phyloP scores from a whole-genome alignment of 2,797 vertebrate species.

The Arnoldichthys spilopterus region DNA sequence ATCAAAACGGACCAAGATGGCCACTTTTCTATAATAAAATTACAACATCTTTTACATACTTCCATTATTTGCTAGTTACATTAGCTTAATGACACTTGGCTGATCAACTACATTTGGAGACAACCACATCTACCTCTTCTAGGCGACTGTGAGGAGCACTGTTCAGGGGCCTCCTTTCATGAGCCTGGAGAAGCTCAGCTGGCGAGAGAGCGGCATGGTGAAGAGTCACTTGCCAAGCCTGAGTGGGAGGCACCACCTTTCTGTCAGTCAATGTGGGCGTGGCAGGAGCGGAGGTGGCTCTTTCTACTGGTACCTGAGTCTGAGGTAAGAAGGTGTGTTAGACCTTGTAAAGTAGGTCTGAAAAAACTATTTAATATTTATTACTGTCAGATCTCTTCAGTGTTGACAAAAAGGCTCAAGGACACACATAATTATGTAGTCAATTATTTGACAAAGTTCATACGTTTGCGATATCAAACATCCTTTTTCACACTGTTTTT shows the following conservation, averaged over 20 bases:
- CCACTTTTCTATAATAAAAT: too few species aligned
- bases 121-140: slow-evolving; percentile 26
- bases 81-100: too few species aligned
- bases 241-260: slow-evolving; percentile 52
- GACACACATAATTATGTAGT: background rate
- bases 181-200: slow-evolving; percentile 63
- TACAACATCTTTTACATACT: too few species aligned
- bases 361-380: background rate
- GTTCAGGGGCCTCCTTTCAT: background rate
- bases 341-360: background rate
- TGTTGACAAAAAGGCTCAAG: background rate
- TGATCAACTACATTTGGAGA: background rate
- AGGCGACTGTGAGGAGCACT: slow-evolving; percentile 36
- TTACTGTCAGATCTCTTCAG: background rate
- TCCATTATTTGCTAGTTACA: too few species aligned
- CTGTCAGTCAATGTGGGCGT: slow-evolving; percentile 16
- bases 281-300: slow-evolving; percentile 1
- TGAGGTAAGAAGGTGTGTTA: background rate
- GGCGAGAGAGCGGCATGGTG: slow-evolving; percentile 63
- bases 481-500: slow-evolving; percentile 1
- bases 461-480: background rate
- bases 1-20: too few species aligned
- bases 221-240: slow-evolving; percentile 76
- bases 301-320: slow-evolving; percentile 34
- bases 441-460: background rate